Evolutionary conservation across 2,797 vertebrate species (phyloP).

Genomic region (Allobates femoralis): DNA sequence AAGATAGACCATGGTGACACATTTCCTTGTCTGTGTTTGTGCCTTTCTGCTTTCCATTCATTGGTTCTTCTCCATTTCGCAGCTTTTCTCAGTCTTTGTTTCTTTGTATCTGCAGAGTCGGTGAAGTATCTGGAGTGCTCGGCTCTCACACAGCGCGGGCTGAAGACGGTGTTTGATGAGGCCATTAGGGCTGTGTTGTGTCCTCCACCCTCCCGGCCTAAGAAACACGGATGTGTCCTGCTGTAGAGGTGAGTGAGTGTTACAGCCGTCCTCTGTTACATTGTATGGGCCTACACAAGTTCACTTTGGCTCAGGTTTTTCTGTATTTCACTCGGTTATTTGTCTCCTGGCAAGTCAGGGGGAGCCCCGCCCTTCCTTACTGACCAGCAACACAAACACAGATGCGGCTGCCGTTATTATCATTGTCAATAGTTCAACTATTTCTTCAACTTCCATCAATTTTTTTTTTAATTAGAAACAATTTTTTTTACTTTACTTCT

Average conservation of each 20-base stretch:
- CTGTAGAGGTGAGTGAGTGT: conserved; percentile 77
- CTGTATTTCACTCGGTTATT: too few species aligned
- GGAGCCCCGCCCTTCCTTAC: too few species aligned
- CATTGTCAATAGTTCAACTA: too few species aligned
- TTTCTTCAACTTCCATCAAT: too few species aligned
- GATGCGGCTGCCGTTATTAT: too few species aligned
- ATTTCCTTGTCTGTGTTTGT: not conserved
- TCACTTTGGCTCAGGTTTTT: too few species aligned
- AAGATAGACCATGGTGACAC: too few species aligned
- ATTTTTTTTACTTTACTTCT: too few species aligned
- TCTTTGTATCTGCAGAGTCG: conserved; percentile 73
- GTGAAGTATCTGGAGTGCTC: conserved; percentile 94
- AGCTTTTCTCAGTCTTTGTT: conserved; percentile 41
- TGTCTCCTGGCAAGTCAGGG: too few species aligned
- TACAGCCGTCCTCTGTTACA: conserved; percentile 57
- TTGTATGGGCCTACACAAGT: too few species aligned
- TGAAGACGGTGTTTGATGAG: conserved; percentile 93
- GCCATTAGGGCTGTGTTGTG: conserved; percentile 93
- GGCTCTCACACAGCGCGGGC: conserved; percentile 87
- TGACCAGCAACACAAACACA: too few species aligned
- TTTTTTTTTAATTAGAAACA: too few species aligned
- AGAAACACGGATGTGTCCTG: conserved; percentile 81
- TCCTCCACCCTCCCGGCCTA: conserved; percentile 83
- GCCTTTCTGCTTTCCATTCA: not conserved
- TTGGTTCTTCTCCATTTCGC: conserved; percentile 37